Base-by-base conservation (phyloP, 2,797 vertebrate species). In the Merluccius polli region DNA sequence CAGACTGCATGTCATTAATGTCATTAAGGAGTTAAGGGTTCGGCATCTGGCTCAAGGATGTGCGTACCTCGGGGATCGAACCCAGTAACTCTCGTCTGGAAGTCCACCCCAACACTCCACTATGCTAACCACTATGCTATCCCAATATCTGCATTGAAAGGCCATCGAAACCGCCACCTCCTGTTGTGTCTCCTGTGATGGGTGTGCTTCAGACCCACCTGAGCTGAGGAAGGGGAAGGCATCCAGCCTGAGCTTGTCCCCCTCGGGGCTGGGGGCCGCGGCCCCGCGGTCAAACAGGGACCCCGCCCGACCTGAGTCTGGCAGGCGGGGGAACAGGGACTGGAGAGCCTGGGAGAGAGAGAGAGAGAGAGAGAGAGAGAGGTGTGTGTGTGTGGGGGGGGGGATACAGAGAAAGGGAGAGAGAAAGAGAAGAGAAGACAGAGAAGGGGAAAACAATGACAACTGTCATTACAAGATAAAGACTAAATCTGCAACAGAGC, bases 261-360 rank as follows among this genome's bases (percentile, higher is more conserved):
- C 93, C 72, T 97, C 96, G 0, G 95, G 88, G 32, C 90, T 91
- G 0, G 93, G 91, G 30, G 94, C 90, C 0, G 91, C 75, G 32
- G 90, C 85, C 9, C 86, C 82, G 3, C 95, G 93, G 52, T 96
- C 93, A 74, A 97, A 96, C 77, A 97, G 89, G 69, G 95, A 94
- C 0, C 90, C 82, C 73, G 89, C 92, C 82, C 93, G 89, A 69
- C 90, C 91, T 0, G 93, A 91, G 79, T 96, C 96, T 70, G 95
- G 95, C 90, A 97, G 87, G 79, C 95, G 95, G 24, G 96, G 95
- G 87, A 98, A 96, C 88, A 98, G 93, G 71, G 92, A 95, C 93
- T 98, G 96, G 82, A 98, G 92, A 48, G 95, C 89, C 96, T 97
- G 81, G 70, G 81, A 2, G 63, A 75, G 52, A 83, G 69, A 78